Evolutionary conservation across 2,888 invertebrate species (phyloP).

Genomic region (Melangyna quadrimaculata): DNA sequence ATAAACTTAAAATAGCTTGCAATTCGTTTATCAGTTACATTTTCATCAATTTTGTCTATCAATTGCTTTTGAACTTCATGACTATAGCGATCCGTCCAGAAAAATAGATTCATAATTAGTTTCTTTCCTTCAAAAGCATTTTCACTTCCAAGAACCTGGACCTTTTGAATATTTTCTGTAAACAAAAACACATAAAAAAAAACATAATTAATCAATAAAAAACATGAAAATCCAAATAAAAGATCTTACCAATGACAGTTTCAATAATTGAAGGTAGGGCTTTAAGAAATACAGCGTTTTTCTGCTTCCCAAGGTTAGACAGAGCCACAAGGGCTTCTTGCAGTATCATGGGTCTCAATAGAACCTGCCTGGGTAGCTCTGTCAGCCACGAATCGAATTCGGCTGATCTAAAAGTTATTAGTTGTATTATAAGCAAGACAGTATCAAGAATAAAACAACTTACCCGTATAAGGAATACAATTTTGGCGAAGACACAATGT

Average conservation of each 20-base stretch:
- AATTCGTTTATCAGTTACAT: slow-evolving; percentile 74
- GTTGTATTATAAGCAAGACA: too few species aligned
- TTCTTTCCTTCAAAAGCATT: slow-evolving; percentile 81
- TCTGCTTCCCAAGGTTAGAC: slow-evolving; percentile 83
- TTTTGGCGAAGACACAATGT: slow-evolving; percentile 80
- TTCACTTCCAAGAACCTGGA: slow-evolving; percentile 79
- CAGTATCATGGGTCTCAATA: slow-evolving; percentile 82
- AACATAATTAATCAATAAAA: neutral
- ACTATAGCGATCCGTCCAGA: slow-evolving; percentile 80
- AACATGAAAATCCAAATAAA: neutral
- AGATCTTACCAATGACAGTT: slow-evolving; percentile 80
- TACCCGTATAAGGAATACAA: slow-evolving; percentile 79
- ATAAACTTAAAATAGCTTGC: slow-evolving; percentile 76
- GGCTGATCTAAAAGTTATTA: slow-evolving; percentile 71
- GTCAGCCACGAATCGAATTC: slow-evolving; percentile 82
- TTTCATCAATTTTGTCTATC: slow-evolving; percentile 31
- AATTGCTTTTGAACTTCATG: slow-evolving; percentile 16
- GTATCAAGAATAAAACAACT: slow-evolving; percentile 23
- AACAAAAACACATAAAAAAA: neutral
- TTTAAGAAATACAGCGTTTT: slow-evolving; percentile 82
- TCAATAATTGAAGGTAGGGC: slow-evolving; percentile 81
- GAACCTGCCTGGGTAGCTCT: slow-evolving; percentile 83
- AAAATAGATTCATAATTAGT: slow-evolving; percentile 83
- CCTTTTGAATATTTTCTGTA: slow-evolving; percentile 74
- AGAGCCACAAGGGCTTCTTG: slow-evolving; percentile 83